Evolutionary conservation across 2,888 invertebrate genomes (phyloP), one percentile per base, ranked within the genome.

Genomic region (Sinodicranocentrus sp.): DNA sequence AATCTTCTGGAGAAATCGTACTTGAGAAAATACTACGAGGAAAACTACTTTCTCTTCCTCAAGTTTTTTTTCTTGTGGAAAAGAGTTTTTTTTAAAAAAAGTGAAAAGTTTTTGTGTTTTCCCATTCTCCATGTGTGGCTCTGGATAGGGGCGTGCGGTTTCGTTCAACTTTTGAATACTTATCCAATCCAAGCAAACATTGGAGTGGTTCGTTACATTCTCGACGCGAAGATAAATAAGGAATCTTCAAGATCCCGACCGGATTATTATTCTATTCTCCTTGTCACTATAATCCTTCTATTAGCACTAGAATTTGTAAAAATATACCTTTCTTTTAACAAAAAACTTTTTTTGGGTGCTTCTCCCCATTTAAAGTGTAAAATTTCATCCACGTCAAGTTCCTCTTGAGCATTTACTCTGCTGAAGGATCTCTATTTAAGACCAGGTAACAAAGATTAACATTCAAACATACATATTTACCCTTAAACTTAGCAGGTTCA

Each of bases 1-100:
- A 61, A 61, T 61, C 63, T 17, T n/a, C 17, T 63, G 28, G 33
- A 28, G 17, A 33, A 33, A 19, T n/a, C 33, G 33, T 33, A 63
- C 33, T 33, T 33, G 63, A 63, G 39, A 28, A 63, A 28, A 33
- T 15, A 28, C 13, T 33, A 17, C 13, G 5, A 15, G 2, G 3
- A n/a, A 48, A n/a, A 48, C 15, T n/a, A n/a, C 48, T 48, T 39
- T 10, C 63, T 63, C 21, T n/a, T 33, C n/a, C 57, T 13, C 15
- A 57, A 57, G 57, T 57, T 57, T 57, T 57, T 54, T 54, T 19
- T n/a, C 25, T 25, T 8, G 19, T 52, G 33, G 10, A 33, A 63
- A 63, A 63, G n/a, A 48, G 48, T 48, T 10, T n/a, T 10, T n/a
- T n/a, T n/a, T n/a, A n/a, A n/a, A 28, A 63, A 28, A 63, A 63